Base-by-base conservation (phyloP, 2,888 invertebrate genomes). In the Ormyrus labotus region DNA sequence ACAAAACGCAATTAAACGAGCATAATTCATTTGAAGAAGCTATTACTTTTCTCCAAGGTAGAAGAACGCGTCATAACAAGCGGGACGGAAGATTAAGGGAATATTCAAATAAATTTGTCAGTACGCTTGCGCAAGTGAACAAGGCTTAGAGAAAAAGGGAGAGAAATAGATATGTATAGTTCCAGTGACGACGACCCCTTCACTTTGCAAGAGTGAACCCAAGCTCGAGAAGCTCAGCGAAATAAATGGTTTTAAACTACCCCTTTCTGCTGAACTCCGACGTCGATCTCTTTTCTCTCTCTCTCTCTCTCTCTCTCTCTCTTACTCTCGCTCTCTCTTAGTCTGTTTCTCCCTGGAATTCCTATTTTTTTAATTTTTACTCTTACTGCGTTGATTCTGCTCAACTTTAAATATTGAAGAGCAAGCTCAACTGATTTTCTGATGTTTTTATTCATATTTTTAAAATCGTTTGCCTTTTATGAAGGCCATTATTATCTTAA, bases 191-290 rank as follows among this genome's bases (percentile, higher is more conserved):
- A 79, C 48, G 45, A 64, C 68, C 63, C 68, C 72, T 72, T 78
- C 61, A 68, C 78, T 72, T 72, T 53, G 51, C 19, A 61, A 19
- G 51, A 8, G n/a, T 50, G 68, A 19, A 19, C 34, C 6, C 8
- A 53, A 72, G 50, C 61, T 57, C 67, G 13, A 34, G 50, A 1
- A 75, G 51, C 63, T 9, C 9, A 9, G 68, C 68, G 81, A 80
- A 82, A 84, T 84, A 84, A 85, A 85, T 85, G 83, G 83, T 82
- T 81, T 79, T 74, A 81, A 82, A 82, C 76, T 79, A 81, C 82
- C 82, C 78, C 74, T 81, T 83, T 80, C 83, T 78, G 81, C 82
- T 81, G 78, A 69, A 73, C 68, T 70, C 71, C 70, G 80, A 71
- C 76, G 74, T 72, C 69, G 51, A 58, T 19, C 74, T 63, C 63